These are phyloP conservation scores for Sterrhoptilus dennistouni DNA, from an alignment of 2,113 vertebrate species.

Conservation along the genomic window DNA sequence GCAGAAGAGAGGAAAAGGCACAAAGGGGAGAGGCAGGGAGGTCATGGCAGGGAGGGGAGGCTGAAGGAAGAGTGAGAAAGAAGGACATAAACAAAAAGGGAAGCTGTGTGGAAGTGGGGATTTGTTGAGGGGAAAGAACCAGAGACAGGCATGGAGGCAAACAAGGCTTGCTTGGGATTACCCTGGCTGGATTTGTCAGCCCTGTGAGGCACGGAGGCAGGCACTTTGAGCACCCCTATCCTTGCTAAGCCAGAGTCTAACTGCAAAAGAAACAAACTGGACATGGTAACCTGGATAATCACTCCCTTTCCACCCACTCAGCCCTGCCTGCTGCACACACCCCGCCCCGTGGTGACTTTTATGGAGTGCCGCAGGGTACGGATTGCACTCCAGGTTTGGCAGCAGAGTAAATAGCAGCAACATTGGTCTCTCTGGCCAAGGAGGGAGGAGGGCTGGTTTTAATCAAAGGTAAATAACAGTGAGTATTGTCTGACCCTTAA, in stretches of 20 bases:
- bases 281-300: background rate
- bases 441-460: slow-evolving; percentile 56
- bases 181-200: background rate
- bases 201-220: background rate
- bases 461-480: slow-evolving; percentile 70
- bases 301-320: background rate
- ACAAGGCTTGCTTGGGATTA: background rate
- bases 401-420: slow-evolving; percentile 64
- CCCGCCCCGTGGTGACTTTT: background rate
- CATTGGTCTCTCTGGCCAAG: background rate
- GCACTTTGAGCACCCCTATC: background rate
- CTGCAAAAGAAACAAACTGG: background rate
- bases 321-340: background rate
- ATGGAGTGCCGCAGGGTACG: slow-evolving; percentile 45
- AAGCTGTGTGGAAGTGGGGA: background rate
- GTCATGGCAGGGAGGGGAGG: background rate
- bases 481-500: slow-evolving; percentile 58
- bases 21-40: background rate
- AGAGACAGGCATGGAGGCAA: background rate
- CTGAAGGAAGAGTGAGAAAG: background rate
- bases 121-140: background rate
- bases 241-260: background rate
- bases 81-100: background rate
- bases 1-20: background rate
- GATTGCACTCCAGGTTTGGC: slow-evolving; percentile 48